These are phyloP conservation scores for Nymphalis urticae DNA, from an alignment of 2,888 invertebrate genomes.

Conservation along the genomic window DNA sequence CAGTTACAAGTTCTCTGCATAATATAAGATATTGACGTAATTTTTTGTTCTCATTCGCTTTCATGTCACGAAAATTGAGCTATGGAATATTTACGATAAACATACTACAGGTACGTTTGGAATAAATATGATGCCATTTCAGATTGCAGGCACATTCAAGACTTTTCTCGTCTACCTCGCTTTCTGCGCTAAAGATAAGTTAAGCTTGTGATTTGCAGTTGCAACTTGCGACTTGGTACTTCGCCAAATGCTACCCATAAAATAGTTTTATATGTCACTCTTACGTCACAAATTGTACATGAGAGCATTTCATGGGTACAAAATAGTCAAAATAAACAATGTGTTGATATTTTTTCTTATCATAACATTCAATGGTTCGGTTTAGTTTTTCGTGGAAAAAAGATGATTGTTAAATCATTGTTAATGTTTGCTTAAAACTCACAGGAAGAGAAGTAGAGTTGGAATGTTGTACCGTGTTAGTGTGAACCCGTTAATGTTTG, in stretches of 20 bases:
- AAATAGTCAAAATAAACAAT: background rate
- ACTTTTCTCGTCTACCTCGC: constrained; percentile 6
- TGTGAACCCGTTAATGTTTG: constrained; percentile 66
- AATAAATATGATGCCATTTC: constrained; percentile 1
- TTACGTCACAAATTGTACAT: background rate
- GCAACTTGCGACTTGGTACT: constrained; percentile 5
- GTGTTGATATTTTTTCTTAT: background rate
- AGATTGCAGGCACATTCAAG: constrained; percentile 10
- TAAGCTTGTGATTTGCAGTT: constrained; percentile 11
- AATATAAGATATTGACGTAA: background rate
- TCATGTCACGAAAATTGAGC: constrained; percentile 1
- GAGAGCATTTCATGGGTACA: background rate
- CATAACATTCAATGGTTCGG: background rate
- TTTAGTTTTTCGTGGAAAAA: constrained; percentile 17
- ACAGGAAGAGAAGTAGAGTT: constrained; percentile 66
- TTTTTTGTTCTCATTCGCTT: constrained; percentile 2
- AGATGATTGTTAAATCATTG: constrained; percentile 15
- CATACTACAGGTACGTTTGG: constrained; percentile 4
- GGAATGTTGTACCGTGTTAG: constrained; percentile 45
- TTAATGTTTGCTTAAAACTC: constrained; percentile 53
- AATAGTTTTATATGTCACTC: constrained; percentile 11
- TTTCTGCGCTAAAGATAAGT: constrained; percentile 10
- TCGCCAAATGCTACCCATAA: constrained; percentile 10
- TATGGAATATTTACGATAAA: background rate
- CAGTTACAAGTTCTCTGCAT: background rate